Percentiles rank a stretch among this genome's conserved stretches.
These are phyloP conservation scores for Muntiacus reevesi DNA, from an alignment of 2,113 vertebrate genomes.

Conservation along the genomic window DNA sequence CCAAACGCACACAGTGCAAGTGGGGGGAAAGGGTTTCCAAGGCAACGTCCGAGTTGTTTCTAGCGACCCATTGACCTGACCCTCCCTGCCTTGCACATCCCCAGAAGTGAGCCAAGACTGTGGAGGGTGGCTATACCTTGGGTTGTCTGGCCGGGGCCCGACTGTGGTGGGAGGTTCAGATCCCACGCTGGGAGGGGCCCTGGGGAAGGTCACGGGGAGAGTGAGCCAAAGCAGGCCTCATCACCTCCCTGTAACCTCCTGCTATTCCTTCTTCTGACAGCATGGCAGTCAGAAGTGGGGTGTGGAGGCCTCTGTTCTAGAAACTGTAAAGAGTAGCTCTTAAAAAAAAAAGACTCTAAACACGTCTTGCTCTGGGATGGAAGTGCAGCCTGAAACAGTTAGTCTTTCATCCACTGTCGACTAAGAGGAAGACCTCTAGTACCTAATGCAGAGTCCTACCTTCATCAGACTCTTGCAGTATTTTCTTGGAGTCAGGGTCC, in stretches of 20 bases:
- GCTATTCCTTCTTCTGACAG: neutral
- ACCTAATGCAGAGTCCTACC: neutral
- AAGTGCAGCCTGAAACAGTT: neutral
- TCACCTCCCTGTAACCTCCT: neutral
- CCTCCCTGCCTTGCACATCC: neutral
- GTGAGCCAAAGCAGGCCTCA: conserved; percentile 38
- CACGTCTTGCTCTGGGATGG: neutral
- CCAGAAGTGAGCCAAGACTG: conserved; percentile 40
- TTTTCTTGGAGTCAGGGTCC: conserved; percentile 21
- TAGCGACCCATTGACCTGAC: conserved; percentile 52
- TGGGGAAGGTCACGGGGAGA: conserved; percentile 47
- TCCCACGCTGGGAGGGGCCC: conserved; percentile 54
- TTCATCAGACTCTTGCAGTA: neutral
- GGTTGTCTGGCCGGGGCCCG: conserved; percentile 14
- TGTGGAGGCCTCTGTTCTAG: neutral
- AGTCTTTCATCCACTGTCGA: neutral
- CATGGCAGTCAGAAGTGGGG: neutral
- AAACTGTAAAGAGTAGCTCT: neutral
- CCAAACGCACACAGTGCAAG: neutral
- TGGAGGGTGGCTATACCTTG: conserved; percentile 55
- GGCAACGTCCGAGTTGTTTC: conserved; percentile 55
- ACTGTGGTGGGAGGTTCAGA: conserved; percentile 50
- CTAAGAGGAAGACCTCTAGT: neutral
- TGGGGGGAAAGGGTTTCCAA: conserved; percentile 45
- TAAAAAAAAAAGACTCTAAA: neutral